Base-by-base conservation (phyloP, 2,797 vertebrate species). In the Coccyzus lansbergi region DNA sequence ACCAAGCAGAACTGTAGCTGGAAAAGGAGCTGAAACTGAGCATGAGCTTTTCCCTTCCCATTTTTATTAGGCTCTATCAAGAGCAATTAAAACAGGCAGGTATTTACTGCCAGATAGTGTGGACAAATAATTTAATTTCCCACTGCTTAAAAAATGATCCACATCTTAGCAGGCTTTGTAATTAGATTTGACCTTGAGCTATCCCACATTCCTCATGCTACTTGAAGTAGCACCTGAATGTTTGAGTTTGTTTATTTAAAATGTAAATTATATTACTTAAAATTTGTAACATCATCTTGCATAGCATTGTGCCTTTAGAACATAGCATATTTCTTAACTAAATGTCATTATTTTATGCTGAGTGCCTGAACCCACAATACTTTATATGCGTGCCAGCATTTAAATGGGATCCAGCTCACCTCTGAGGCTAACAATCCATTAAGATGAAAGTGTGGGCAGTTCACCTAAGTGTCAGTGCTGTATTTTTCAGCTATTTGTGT, bases 111-210 rank as follows among this genome's bases (percentile, higher is more conserved):
- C 38, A 68, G 62, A 71, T 51, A 93, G 59, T 1, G 0, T 3
- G 31, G 75, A 68, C 84, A 90, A 95, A 95, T 93, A 94, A 93
- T 94, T 92, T 93, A 82, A 92, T 96, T 93, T 94, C 26, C 38
- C 29, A 46, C 70, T 25, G 52, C 55, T 93, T 88, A 92, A 88
- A 74, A 82, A 90, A 71, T 76, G 24, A 60, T 92, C 72, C 49
- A 72, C 42, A 10, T 78, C 67, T 86, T 91, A 88, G 81, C 51
- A 84, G 56, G 36, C 52, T 92, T 93, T 95, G 67, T 91, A 92
- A 94, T 92, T 86, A 89, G 79, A 49, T 81, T 90, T 96, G 90
- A 93, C 95, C 95, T 96, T 94, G 76, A 94, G 53, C 51, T 78
- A 59, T 65, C 76, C 34, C 44, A 29, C n/a, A 14, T 81, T 82